Evolutionary conservation across 2,888 invertebrate genomes (phyloP), one percentile per base, ranked within the genome.

Genomic region (Mythimna ferrago): DNA sequence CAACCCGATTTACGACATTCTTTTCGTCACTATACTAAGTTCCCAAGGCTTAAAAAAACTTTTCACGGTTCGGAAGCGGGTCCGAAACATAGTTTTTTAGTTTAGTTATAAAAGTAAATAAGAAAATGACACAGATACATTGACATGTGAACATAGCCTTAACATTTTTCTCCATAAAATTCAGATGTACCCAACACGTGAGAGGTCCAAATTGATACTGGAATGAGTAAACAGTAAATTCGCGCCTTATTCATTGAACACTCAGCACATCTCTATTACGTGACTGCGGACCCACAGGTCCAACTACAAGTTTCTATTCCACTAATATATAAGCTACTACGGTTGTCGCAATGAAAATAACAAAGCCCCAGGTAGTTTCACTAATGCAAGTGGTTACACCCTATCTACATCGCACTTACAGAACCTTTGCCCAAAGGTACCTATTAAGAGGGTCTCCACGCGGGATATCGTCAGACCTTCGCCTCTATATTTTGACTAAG

Each of bases 371-470:
- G 94, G 95, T 95, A 96, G 96, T 96, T 96, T 95, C 92, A 93
- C 96, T 96, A 96, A 96, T 96, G 96, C 95, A 96, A 92, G 95
- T 90, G 96, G 96, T 96, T 94, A 93, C 93, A 92, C 92, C 92
- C 94, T 94, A 94, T 95, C 94, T 94, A 91, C 93, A 94, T 94
- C 93, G 92, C 93, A 93, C 93, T 94, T 93, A 94, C 92, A 92
- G 91, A 90, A 89, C 87, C 90, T 87, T 84, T 88, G 86, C 89
- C 91, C 91, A 89, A 92, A 94, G 93, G 94, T 92, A 90, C 91
- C 94, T 95, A 94, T 95, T 95, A 95, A 91, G 92, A 93, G 94
- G 94, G 94, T 93, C 92, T 91, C 89, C 90, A 89, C 88, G 89
- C 88, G 86, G 89, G 88, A 91, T 92, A 93, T 92, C 92, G 92